phyloP scores from a whole-genome alignment of 2,888 invertebrate genomes.

The Lymantria dispar region DNA sequence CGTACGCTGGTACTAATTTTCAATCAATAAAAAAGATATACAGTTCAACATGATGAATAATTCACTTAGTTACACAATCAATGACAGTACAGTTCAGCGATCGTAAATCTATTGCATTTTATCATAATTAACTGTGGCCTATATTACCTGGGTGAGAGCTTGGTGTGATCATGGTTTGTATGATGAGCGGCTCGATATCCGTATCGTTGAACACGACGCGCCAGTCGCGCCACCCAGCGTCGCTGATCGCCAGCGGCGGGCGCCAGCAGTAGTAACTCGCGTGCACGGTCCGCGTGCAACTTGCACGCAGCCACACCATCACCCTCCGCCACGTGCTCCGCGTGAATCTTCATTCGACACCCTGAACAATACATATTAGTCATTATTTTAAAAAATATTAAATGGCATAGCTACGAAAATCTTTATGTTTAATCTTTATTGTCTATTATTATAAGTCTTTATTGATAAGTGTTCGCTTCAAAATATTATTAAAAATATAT shows the following conservation, averaged over 20 bases:
- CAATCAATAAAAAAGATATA: no score
- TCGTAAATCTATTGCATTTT: no score
- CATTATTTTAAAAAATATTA: no score
- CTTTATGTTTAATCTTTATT: no score
- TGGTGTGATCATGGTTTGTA: constrained; percentile 65
- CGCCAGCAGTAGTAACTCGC: constrained; percentile 96
- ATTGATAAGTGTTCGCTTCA: no score
- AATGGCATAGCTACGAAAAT: no score
- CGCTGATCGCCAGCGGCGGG: constrained; percentile 90
- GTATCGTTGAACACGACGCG: constrained; percentile 95
- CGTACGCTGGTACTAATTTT: no score
- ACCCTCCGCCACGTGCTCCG: constrained; percentile 94
- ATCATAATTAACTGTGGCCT: background rate
- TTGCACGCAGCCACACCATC: constrained; percentile 96
- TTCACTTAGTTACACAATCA: no score
- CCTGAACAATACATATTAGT: constrained; percentile 74
- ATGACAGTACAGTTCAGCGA: no score
- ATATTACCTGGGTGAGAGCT: constrained; percentile 45
- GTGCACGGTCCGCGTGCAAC: constrained; percentile 97
- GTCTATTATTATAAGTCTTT: no score
- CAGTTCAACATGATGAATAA: no score
- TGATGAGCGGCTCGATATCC: constrained; percentile 96
- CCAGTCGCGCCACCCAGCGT: constrained; percentile 95
- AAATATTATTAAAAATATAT: no score
- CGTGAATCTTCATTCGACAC: constrained; percentile 98